These are phyloP conservation scores for Sporophila hypoxantha DNA, from an alignment of 2,113 vertebrate genomes.

Conservation along the genomic window DNA sequence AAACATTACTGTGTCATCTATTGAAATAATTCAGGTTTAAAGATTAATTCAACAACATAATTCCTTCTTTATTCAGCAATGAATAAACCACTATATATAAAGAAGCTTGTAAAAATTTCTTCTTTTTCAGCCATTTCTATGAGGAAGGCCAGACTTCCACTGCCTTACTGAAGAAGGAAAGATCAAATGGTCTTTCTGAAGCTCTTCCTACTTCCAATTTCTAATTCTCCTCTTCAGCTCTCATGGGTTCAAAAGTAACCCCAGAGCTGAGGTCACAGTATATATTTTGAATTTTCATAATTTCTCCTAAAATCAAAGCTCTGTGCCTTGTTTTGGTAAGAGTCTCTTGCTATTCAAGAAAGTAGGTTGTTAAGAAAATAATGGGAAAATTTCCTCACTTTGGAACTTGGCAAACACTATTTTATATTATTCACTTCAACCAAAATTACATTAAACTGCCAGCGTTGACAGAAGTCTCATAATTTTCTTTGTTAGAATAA, in stretches of 20 bases:
- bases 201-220: not conserved
- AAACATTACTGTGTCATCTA: not conserved
- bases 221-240: not conserved
- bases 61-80: not conserved
- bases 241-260: not conserved
- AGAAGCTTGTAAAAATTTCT: not conserved
- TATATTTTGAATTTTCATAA: not conserved
- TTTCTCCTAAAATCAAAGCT: not conserved
- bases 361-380: not conserved
- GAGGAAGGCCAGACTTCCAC: not conserved
- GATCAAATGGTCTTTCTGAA: not conserved
- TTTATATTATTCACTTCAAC: not conserved
- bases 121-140: not conserved
- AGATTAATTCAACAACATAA: not conserved
- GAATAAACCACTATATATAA: not conserved
- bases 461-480: not conserved
- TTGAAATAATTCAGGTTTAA: not conserved
- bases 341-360: not conserved
- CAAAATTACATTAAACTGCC: not conserved
- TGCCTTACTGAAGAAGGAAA: not conserved
- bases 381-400: not conserved
- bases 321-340: not conserved
- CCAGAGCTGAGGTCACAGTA: not conserved
- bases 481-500: conserved; percentile 6
- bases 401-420: not conserved